A percentile compares a stretch with the other conserved stretches of the same genome.
Conservation (phyloP, 2,888 invertebrate genomes). For the Ptycholaimellus sp. region DNA sequence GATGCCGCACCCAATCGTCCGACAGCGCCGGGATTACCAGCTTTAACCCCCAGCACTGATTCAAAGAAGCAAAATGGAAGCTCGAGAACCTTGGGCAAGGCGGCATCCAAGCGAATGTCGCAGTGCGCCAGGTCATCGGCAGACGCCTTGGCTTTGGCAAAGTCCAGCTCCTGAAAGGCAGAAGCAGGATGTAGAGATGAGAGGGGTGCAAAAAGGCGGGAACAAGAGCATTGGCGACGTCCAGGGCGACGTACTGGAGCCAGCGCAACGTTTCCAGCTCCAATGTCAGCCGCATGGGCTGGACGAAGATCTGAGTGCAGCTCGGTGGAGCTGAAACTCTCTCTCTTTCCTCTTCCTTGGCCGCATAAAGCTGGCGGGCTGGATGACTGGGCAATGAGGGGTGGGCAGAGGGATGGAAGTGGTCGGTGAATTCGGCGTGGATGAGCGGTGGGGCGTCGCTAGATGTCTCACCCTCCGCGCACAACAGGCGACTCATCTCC, state of each 20-base stretch:
- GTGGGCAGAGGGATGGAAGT: conserved; percentile 58
- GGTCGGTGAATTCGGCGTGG: conserved; percentile 86
- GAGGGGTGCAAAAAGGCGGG: conserved; percentile 7
- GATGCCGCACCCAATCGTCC: too few relatives aligned
- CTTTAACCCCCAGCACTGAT: too few relatives aligned
- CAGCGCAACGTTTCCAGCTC: conserved; percentile 69
- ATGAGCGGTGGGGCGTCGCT: conserved; percentile 63
- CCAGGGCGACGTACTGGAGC: conserved; percentile 73
- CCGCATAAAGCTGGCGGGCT: not conserved
- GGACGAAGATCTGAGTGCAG: conserved; percentile 65
- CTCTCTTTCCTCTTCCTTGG: conserved; percentile 1
- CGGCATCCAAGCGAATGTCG: too few relatives aligned
- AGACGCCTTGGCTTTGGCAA: too few relatives aligned
- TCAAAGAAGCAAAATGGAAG: too few relatives aligned
- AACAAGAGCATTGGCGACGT: conserved; percentile 46
- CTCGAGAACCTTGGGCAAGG: too few relatives aligned
- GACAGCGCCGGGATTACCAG: too few relatives aligned
- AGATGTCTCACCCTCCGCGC: conserved; percentile 40
- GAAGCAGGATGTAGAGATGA: too few relatives aligned
- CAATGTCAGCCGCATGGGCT: conserved; percentile 62
- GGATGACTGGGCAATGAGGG: conserved; percentile 24
- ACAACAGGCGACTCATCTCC: conserved; percentile 42
- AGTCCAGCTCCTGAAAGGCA: too few relatives aligned
- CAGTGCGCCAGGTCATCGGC: too few relatives aligned
- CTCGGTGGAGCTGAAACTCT: conserved; percentile 62